phyloP scores from a whole-genome alignment of 2,797 vertebrate species.

The Argyrosomus regius region DNA sequence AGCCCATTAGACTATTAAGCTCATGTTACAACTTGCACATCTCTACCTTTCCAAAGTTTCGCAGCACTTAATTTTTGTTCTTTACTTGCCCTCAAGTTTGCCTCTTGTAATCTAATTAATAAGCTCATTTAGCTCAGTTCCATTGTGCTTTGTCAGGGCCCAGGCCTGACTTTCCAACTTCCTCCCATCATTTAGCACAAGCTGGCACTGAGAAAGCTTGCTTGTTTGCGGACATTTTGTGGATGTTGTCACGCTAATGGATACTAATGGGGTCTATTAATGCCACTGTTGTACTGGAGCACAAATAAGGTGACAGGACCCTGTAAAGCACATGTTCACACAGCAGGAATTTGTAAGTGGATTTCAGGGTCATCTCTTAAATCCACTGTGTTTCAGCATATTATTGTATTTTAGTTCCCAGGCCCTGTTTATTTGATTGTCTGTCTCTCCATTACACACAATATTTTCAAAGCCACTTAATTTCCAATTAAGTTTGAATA shows the following conservation, averaged over 20 bases:
- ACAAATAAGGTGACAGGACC: constrained; percentile 63
- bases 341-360: constrained; percentile 57
- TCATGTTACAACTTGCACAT: background rate
- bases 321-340: constrained; percentile 33
- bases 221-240: constrained; percentile 68
- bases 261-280: constrained; percentile 70
- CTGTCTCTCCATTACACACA: constrained; percentile 21
- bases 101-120: constrained; percentile 61
- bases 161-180: constrained; percentile 56
- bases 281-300: constrained; percentile 53
- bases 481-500: constrained; percentile 9
- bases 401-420: constrained; percentile 43
- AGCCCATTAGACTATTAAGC: background rate
- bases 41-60: background rate
- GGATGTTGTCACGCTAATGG: constrained; percentile 69
- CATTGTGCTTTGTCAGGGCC: constrained; percentile 58
- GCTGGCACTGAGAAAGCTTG: constrained; percentile 50
- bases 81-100: constrained; percentile 22
- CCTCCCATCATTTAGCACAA: constrained; percentile 64
- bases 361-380: constrained; percentile 26
- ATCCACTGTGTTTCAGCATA: constrained; percentile 20
- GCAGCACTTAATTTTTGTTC: background rate
- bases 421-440: constrained; percentile 2
- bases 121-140: constrained; percentile 59
- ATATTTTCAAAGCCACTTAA: constrained; percentile 13